Evolutionary conservation across 2,888 invertebrate genomes (phyloP), one percentile per base, ranked within the genome.

Genomic region (Drosophila lutescens): DNA sequence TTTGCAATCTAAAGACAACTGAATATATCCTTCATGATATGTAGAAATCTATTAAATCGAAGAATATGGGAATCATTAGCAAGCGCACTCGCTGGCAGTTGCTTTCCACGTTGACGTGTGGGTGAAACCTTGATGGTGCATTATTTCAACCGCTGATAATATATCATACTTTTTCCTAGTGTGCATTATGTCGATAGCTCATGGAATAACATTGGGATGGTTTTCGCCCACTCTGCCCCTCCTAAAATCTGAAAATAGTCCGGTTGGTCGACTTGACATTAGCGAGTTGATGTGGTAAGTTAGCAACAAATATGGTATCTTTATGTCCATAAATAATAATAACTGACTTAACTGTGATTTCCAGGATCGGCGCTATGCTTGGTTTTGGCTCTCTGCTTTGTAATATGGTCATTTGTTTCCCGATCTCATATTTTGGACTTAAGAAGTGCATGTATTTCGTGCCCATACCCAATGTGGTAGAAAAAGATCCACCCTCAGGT

Each of bases 141-240:
- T 12, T 32, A 6, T 12, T 10, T 12, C 20, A 23, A 26, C 7
- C 9, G 23, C 3, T 5, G 1, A 41, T 7, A 1, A 41, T 7
- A 1, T 2, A 1, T 15, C 6, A 2, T 7, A 9, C 8, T 23
- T 59, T 10, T n/a, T 20, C 8, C 2, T 47, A 91, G 91, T 81
- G 30, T 89, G 91, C 58, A 71, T 90, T 15, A 79, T 91, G 65
- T 75, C 89, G 13, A 50, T 91, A 10, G 67, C 84, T 1, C 91
- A 91, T 71, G 91, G 91, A 13, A 70, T 86, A 9, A 78, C 76
- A 1, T 57, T 89, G 6, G 91, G 90, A 26, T 91, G 91, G 91
- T 55, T 89, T 9, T 85, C 90, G 4, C 91, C 91, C 4, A 73
- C 84, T 8, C 47, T 91, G 8, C 73, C 78, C 0, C 63, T 76